phyloP scores from a whole-genome alignment of 1,140 invertebrate genomes.

The Campodea augens region DNA sequence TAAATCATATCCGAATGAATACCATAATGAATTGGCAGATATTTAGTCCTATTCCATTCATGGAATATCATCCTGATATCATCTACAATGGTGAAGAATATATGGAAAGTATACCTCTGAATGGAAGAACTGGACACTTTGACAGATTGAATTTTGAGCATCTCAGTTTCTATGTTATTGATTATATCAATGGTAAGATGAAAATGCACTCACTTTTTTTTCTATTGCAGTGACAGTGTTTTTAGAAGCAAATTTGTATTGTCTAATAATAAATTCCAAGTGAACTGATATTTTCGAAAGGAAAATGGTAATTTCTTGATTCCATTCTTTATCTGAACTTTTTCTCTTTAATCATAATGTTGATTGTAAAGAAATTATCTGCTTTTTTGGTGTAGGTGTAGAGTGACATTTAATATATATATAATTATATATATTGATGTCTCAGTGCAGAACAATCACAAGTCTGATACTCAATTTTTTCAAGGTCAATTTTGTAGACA shows the following conservation, averaged over 20 bases:
- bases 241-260: background rate
- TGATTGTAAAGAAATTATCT: background rate
- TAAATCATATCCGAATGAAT: constrained; percentile 74
- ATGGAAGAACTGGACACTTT: constrained; percentile 65
- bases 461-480: too few species aligned
- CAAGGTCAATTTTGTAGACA: too few species aligned
- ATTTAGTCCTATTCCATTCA: constrained; percentile 63
- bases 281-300: background rate
- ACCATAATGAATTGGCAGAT: constrained; percentile 60
- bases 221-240: background rate
- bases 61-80: constrained; percentile 46
- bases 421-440: too few species aligned
- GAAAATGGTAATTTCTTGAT: background rate
- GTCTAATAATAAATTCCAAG: background rate
- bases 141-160: constrained; percentile 47
- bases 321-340: constrained; percentile 5
- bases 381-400: background rate
- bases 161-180: constrained; percentile 59
- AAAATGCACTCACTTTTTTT: too few species aligned
- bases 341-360: background rate
- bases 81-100: constrained; percentile 29
- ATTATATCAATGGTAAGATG: constrained; percentile 57
- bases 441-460: too few species aligned
- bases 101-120: constrained; percentile 35
- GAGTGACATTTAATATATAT: too few species aligned